Evolutionary conservation across 2,888 invertebrate species (phyloP).

Genomic region (Octodonta nipae): DNA sequence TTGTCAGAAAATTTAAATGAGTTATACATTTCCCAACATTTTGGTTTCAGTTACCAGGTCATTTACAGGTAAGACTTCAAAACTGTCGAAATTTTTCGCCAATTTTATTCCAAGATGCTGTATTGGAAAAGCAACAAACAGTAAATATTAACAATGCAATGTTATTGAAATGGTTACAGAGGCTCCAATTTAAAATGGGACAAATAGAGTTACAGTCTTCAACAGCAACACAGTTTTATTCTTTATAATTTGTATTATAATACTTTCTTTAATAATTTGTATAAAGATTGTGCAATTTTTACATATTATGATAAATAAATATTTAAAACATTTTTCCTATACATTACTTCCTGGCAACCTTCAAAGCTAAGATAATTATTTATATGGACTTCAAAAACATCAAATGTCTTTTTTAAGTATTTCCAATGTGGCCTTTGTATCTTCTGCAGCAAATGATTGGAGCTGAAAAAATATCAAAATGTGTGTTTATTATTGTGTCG

Average conservation of each 20-base stretch:
- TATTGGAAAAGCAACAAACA: slow-evolving; percentile 35
- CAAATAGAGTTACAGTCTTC: slow-evolving; percentile 90
- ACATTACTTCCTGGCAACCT: no score
- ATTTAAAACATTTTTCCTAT: not conserved
- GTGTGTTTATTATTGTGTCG: no score
- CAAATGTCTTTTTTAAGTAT: no score
- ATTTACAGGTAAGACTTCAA: slow-evolving; percentile 74
- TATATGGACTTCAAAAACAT: no score
- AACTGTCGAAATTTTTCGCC: slow-evolving; percentile 75
- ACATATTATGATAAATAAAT: slow-evolving; percentile 4
- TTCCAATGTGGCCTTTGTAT: no score
- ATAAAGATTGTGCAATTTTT: no score
- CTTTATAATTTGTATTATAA: slow-evolving; percentile 46
- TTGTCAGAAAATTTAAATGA: no score
- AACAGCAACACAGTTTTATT: slow-evolving; percentile 81
- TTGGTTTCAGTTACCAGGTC: slow-evolving; percentile 64
- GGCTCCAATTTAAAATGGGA: slow-evolving; percentile 94
- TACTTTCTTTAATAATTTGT: no score
- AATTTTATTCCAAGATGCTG: slow-evolving; percentile 35
- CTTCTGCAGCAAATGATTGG: no score
- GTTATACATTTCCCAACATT: no score
- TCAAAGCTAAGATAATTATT: no score
- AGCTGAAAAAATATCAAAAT: no score
- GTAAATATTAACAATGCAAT: slow-evolving; percentile 38
- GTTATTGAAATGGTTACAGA: slow-evolving; percentile 71